A percentile compares a stretch with the other conserved stretches of the same genome.
Conservation (phyloP, 2,888 invertebrate species). For the Boloria euphrosyne region DNA sequence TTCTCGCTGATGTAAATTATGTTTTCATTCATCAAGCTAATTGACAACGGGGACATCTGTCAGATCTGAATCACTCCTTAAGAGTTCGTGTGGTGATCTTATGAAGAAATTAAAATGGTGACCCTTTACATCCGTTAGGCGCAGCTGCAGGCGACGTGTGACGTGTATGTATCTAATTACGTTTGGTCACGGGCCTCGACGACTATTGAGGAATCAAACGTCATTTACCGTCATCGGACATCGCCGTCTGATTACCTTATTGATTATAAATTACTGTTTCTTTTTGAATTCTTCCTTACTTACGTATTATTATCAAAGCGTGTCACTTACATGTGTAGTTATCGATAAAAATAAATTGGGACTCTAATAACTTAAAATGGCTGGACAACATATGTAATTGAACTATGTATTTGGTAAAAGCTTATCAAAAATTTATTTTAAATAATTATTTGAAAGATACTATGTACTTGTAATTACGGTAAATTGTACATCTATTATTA, state of each 20-base stretch:
- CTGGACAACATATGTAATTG: slow-evolving; percentile 1
- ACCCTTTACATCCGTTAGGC: slow-evolving; percentile 74
- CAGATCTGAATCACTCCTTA: slow-evolving; percentile 78
- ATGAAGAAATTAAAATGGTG: slow-evolving; percentile 72
- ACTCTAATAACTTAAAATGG: slow-evolving; percentile 14
- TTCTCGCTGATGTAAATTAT: slow-evolving; percentile 66
- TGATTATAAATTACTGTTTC: slow-evolving; percentile 43
- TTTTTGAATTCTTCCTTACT: slow-evolving; percentile 31
- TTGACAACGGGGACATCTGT: slow-evolving; percentile 75
- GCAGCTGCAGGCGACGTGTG: slow-evolving; percentile 68
- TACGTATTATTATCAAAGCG: slow-evolving; percentile 34
- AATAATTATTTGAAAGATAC: not conserved
- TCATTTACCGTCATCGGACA: slow-evolving; percentile 28
- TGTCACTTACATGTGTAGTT: slow-evolving; percentile 26
- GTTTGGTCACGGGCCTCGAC: slow-evolving; percentile 49
- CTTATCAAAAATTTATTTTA: not conserved
- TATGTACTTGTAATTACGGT: not conserved
- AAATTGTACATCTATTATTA: slow-evolving; percentile 7
- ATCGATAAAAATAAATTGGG: slow-evolving; percentile 26
- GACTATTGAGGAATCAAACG: slow-evolving; percentile 29
- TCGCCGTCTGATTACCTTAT: slow-evolving; percentile 41
- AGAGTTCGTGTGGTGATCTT: slow-evolving; percentile 64
- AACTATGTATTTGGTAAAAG: not conserved
- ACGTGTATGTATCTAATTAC: slow-evolving; percentile 66
- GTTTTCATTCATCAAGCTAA: slow-evolving; percentile 76